Evolutionary conservation across 2,113 vertebrate species (phyloP), one percentile per base, ranked within the genome.

Genomic region (Myotis lucifugus): DNA sequence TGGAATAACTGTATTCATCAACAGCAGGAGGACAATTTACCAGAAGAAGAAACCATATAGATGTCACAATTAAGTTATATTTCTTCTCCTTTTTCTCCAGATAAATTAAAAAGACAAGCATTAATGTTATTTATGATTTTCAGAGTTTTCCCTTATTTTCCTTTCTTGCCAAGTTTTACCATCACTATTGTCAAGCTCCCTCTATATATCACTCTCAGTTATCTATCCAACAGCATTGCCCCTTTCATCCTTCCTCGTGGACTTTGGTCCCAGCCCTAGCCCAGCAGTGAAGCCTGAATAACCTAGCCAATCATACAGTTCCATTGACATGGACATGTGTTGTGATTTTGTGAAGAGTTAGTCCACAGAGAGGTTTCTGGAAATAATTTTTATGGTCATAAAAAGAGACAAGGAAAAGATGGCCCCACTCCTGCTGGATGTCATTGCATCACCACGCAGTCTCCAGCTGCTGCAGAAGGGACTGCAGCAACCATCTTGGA

Each of bases 61-160:
- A 87, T 83, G 67, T 40, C 86, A 96, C 92, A 88, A 92, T 97
- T 97, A 89, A 96, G 90, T 94, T 89, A 56, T 89, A 97, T 96
- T 96, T 97, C 82, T 97, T 96, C 83, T 86, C 76, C 64, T 93
- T 96, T 92, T 81, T 42, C 42, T 72, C 64, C 46, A 84, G 37
- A 96, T 96, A 98, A 97, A 97, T 91, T 88, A 86, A 92, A 90
- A 96, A 95, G 96, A 96, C 87, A 79, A 95, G 59, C 95, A 94
- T 95, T 97, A 93, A 81, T 37, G 78, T 94, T 96, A 96, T 94
- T 96, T 89, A 91, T 93, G 52, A 37, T 61, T 93, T 90, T 86
- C 64, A 92, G 83, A 83, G 29, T 93, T 93, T 84, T 37, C 42
- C 8, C 8, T 77, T 83, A 25, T 84, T 96, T 94, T 93, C 69